phyloP scores from a whole-genome alignment of 2,888 invertebrate species.

The Leptura quadrifasciata region DNA sequence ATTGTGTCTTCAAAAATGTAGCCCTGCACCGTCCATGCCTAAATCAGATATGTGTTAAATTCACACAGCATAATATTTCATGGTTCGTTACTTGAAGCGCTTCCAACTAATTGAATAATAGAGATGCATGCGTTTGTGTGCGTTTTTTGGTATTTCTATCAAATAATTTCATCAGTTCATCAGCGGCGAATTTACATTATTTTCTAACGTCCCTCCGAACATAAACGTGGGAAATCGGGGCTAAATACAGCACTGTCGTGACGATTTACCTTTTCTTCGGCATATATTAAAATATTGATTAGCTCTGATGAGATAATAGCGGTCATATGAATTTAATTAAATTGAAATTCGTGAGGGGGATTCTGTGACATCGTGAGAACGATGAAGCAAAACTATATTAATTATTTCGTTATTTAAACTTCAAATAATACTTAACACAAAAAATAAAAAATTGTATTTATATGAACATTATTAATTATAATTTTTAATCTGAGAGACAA shows the following conservation, averaged over 20 bases:
- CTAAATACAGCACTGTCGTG: constrained; percentile 57
- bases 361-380: constrained; percentile 41
- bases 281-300: constrained; percentile 62
- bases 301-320: constrained; percentile 58
- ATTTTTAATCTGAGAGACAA: no score
- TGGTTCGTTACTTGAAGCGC: constrained; percentile 51
- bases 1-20: not conserved
- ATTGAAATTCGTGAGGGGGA: constrained; percentile 53
- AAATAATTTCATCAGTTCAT: constrained; percentile 55
- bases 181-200: constrained; percentile 54
- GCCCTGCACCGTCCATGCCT: constrained; percentile 32
- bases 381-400: constrained; percentile 2
- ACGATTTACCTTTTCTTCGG: constrained; percentile 60
- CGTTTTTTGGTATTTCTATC: constrained; percentile 56
- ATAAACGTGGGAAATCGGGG: constrained; percentile 61
- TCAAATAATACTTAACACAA: no score
- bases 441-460: no score
- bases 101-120: constrained; percentile 58
- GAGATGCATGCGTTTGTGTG: constrained; percentile 50
- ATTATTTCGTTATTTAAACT: not conserved
- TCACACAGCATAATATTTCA: constrained; percentile 54
- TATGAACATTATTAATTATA: no score
- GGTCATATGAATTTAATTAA: constrained; percentile 54
- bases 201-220: constrained; percentile 44
- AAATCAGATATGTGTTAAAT: constrained; percentile 53